Base-by-base conservation (phyloP, 2,113 vertebrate genomes). In the Esox niger region DNA sequence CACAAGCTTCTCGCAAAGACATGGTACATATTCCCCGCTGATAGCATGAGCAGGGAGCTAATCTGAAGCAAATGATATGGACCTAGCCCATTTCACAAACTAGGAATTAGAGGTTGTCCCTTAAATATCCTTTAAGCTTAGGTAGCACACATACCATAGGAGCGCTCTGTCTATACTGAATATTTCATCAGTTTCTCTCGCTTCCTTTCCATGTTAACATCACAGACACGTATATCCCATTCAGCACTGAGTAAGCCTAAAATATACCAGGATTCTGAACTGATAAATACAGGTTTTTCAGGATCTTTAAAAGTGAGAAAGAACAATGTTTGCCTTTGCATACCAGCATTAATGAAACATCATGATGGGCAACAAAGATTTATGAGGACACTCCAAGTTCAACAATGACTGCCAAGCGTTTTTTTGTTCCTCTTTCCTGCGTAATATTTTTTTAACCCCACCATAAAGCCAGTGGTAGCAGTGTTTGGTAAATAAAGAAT, bases 1-100 rank as follows among this genome's bases (percentile, higher is more conserved):
- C 26, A 52, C 57, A 17, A 75, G 31, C 67, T 59, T 64, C 25
- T 60, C 21, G 66, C 68, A 78, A 82, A 75, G 68, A 82, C 62
- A 79, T 71, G 62, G 60, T 65, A 65, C 82, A 64, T 60, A 66
- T 74, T 79, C 65, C 63, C 70, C 3, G 23, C 15, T 30, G 70
- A 80, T 77, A 75, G 72, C 67, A 65, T 76, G 66, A 75, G 70
- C 10, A 2, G n/a, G 29, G 32, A 58, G 23, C 71, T 78, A 80
- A 86, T 83, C 71, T 66, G 70, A 87, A 84, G 73, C 77, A 82
- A 83, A 88, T 64, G 3, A 66, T 66, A 71, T 62, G 54, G 64
- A 67, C 1, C 2, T 3, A 20, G 49, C 26, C 30, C 58, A 59
- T 56, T 60, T 66, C 73, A 71, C 63, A 64, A 66, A 71, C 61